Conservation (phyloP, 1,140 invertebrate genomes). For the Drosophila subpulchrella region DNA sequence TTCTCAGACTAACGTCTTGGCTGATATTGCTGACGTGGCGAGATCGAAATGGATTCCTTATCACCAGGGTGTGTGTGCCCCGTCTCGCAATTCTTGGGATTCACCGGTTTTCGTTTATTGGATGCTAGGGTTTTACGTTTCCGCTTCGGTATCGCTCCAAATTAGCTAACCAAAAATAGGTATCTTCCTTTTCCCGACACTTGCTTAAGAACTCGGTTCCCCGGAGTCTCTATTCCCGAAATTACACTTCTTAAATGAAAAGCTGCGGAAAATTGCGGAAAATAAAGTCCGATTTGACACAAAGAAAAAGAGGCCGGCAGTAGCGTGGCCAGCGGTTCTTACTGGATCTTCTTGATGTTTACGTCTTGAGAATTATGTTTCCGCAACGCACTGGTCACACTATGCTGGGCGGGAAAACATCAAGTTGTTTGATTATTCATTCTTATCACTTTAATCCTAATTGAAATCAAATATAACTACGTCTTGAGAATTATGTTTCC, state of each 20-base stretch:
- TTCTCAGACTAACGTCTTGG: background rate
- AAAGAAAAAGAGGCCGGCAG: background rate
- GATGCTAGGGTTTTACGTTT: background rate
- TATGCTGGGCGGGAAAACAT: background rate
- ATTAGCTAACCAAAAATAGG: background rate
- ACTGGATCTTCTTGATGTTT: background rate
- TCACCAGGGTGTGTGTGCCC: too few species aligned
- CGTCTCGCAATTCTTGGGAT: background rate
- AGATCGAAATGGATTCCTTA: background rate
- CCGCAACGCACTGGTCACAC: background rate
- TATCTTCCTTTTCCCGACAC: background rate
- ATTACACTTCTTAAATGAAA: background rate
- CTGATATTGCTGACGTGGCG: background rate
- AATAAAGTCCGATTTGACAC: background rate
- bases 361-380: background rate
- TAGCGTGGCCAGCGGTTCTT: background rate
- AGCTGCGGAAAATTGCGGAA: background rate
- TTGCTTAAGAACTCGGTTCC: background rate
- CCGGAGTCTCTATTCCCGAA: background rate
- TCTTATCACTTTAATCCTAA: background rate
- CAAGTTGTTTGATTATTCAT: background rate
- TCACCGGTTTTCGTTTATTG: background rate
- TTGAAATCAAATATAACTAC: too few species aligned
- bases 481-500: background rate
- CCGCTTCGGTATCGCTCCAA: background rate